Percentiles rank a stretch among this genome's conserved stretches.
phyloP scores from a whole-genome alignment of 53 echinoderm and acorn worm genomes.

The Stichopus horrens region DNA sequence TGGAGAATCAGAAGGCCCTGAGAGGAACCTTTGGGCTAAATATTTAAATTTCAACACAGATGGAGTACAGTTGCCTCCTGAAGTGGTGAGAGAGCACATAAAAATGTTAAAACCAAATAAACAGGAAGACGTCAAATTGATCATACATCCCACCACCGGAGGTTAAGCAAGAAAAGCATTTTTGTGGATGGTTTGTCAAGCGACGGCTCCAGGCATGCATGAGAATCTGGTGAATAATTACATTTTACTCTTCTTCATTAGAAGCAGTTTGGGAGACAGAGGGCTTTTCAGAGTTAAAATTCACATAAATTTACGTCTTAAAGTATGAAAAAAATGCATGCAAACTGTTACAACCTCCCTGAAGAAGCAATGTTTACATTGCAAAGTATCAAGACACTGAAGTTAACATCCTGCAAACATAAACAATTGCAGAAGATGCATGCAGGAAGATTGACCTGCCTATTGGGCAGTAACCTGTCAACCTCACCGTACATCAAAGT shows the following conservation, averaged over 20 bases:
- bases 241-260: neutral
- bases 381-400: too few relatives aligned
- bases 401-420: too few relatives aligned
- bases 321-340: too few relatives aligned
- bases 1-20: neutral
- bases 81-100: neutral
- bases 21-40: neutral
- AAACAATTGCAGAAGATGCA: too few relatives aligned
- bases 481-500: too few relatives aligned
- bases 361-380: too few relatives aligned
- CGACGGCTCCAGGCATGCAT: conserved; percentile 6
- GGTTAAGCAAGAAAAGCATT: conserved; percentile 1
- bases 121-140: conserved; percentile 26
- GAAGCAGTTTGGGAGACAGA: neutral
- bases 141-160: neutral
- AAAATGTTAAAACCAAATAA: conserved; percentile 6
- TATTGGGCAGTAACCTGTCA: too few relatives aligned
- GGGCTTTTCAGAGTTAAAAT: neutral
- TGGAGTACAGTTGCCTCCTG: neutral
- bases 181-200: conserved; percentile 7
- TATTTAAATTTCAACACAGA: conserved; percentile 14
- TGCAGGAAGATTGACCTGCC: too few relatives aligned
- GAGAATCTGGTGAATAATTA: conserved; percentile 1
- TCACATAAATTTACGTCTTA: neutral
- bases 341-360: too few relatives aligned